Evolutionary conservation across 2,888 invertebrate species (phyloP).

Genomic region (Dinocampus coccinellae): DNA sequence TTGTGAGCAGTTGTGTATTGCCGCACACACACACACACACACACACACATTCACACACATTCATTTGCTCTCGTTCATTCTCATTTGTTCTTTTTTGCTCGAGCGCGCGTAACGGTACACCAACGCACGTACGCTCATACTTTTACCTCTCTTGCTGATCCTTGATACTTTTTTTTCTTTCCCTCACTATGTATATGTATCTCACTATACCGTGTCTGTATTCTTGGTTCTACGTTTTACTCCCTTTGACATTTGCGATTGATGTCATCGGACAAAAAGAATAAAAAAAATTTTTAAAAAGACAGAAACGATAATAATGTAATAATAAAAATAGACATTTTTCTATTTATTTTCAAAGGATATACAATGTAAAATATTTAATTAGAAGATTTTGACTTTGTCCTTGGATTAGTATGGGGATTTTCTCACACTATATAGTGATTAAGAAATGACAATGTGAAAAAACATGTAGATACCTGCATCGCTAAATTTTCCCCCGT

Average conservation of each 20-base stretch:
- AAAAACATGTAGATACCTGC: slow-evolving; percentile 5
- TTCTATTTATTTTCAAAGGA: not conserved
- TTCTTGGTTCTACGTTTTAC: not conserved
- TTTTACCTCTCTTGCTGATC: slow-evolving; percentile 8
- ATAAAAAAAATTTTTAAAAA: not conserved
- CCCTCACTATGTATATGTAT: not conserved
- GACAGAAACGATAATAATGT: not conserved
- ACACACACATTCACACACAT: not conserved
- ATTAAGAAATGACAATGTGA: not conserved
- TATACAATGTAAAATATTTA: not conserved
- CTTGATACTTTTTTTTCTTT: not conserved
- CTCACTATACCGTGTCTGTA: not conserved
- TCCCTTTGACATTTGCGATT: slow-evolving; percentile 14
- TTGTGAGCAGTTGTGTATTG: not conserved
- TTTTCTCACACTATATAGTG: not conserved
- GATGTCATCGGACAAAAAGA: not conserved
- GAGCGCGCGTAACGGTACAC: slow-evolving; percentile 14
- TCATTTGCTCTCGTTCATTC: not conserved
- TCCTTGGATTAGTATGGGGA: slow-evolving; percentile 4
- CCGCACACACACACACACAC: too few relatives aligned
- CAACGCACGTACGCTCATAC: not conserved
- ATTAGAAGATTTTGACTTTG: slow-evolving; percentile 4
- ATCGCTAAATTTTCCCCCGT: not conserved
- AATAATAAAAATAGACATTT: not conserved
- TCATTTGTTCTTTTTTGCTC: too few relatives aligned